Conservation (phyloP, 2,797 vertebrate species). For the Gobionotothen gibberifrons region DNA sequence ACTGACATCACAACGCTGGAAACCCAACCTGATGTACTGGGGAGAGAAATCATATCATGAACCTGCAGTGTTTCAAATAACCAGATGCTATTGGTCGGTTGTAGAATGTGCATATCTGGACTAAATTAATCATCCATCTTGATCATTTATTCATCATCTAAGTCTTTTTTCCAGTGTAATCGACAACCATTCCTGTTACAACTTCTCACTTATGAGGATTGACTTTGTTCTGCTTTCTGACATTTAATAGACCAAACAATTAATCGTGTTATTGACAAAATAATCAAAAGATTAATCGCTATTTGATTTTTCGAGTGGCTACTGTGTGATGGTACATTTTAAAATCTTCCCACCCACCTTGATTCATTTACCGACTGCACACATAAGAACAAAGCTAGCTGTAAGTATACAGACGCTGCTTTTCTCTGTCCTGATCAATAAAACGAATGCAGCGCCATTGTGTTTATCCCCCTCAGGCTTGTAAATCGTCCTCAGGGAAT, state of each 20-base stretch:
- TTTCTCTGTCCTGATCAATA: constrained; percentile 48
- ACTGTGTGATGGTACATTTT: not conserved
- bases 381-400: constrained; percentile 14
- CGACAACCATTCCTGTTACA: not conserved
- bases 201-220: not conserved
- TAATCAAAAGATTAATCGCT: too few species aligned
- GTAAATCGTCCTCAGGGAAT: constrained; percentile 36
- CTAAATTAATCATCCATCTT: not conserved
- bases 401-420: constrained; percentile 7
- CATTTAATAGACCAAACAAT: not conserved
- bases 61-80: not conserved
- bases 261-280: not conserved
- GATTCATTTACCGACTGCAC: constrained; percentile 21
- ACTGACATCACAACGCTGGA: constrained; percentile 10
- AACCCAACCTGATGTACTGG: not conserved
- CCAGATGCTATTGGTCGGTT: not conserved
- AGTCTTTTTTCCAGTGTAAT: not conserved
- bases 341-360: constrained; percentile 15
- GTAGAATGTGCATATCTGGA: not conserved
- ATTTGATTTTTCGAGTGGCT: not conserved
- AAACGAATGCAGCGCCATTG: constrained; percentile 28
- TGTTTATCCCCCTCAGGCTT: constrained; percentile 28
- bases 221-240: too few species aligned
- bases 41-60: not conserved
- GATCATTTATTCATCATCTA: not conserved